Base-by-base conservation (phyloP, 2,888 invertebrate species). In the Morinoia aosen region DNA sequence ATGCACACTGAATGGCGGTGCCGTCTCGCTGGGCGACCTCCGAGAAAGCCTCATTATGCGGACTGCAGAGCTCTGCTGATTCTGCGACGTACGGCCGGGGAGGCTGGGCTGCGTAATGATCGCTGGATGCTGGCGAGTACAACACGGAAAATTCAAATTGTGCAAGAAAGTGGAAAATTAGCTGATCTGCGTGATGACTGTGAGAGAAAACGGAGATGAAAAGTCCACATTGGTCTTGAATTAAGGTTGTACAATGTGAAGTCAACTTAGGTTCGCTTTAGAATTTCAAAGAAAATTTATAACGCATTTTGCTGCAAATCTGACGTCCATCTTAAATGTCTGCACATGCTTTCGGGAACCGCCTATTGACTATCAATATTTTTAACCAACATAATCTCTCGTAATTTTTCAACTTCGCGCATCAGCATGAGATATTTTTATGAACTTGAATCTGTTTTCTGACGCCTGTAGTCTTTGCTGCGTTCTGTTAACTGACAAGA, bases 11-110 rank as follows among this genome's bases (percentile, higher is more conserved):
- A 90, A 90, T 90, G 90, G 48, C 39, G 40, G 40, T 40, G 90
- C 90, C 90, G 90, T 90, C 90, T 90, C 90, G 90, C 90, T 90
- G 90, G 40, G 48, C 90, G 90, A 90, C 90, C 90, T 90, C 90
- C 90, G 90, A 90, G 90, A 90, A 90, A 90, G 90, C 90, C 90
- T 90, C 90, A 90, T 90, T 90, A 90, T 90, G 90, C 48, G 90
- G 90, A 90, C 90, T 90, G 90, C 90, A 90, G 90, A 90, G 90
- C 90, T 90, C 90, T 39, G 48, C 90, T 90, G 90, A 90, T 48
- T 90, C 48, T 40, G 90, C 40, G 90, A 90, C 90, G 90, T 12
- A 76, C 76, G 76, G 33, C 76, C 76, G 19, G 76, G 19, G 25
- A 10, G 76, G 25, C 19, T 16, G 25, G 25, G 19, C 25, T 19